Evolutionary conservation across 2,113 vertebrate species (phyloP).

Genomic region (Sitta europaea): DNA sequence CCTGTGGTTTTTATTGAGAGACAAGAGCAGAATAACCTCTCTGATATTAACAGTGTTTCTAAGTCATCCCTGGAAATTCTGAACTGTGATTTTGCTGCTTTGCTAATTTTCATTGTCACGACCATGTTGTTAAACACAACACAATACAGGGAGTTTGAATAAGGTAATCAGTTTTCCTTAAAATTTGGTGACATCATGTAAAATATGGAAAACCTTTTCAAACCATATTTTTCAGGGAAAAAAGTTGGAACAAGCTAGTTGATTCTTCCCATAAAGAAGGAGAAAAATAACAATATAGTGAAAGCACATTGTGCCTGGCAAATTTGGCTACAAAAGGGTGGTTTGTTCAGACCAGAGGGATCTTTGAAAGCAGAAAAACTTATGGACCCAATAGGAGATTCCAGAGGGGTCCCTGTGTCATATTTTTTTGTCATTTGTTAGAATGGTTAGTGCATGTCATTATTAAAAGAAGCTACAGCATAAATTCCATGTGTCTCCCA

Average conservation of each 20-base stretch:
- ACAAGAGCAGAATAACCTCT: neutral
- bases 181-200: neutral
- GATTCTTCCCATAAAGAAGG: neutral
- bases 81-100: neutral
- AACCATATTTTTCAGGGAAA: neutral
- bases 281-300: neutral
- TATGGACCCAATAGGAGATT: neutral
- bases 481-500: neutral
- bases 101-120: neutral
- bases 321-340: neutral
- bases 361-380: neutral
- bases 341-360: neutral
- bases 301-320: accelerated
- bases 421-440: neutral
- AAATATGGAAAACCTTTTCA: neutral
- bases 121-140: neutral
- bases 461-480: neutral
- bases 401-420: neutral
- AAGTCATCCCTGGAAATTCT: neutral
- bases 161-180: neutral
- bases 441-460: neutral
- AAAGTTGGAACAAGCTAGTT: neutral
- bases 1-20: neutral
- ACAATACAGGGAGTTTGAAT: neutral
- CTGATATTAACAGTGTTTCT: neutral